Percentiles rank a stretch among this genome's conserved stretches.
Conservation (phyloP, 92 coral and sea anemone species). For the Parazoanthus atlanticus region DNA sequence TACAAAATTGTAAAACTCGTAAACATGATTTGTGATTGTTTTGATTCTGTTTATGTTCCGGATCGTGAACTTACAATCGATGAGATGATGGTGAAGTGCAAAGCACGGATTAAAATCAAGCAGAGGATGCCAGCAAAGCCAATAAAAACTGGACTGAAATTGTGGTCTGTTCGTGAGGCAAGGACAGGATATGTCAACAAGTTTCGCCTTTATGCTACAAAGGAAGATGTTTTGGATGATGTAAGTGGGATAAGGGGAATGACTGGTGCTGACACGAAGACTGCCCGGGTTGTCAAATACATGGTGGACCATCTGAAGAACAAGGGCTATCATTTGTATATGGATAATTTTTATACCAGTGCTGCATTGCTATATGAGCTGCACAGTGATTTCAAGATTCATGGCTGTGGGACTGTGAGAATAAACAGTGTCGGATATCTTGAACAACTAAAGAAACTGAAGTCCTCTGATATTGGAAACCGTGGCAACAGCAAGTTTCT, state of each 20-base stretch:
- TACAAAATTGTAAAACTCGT: constrained; percentile 28
- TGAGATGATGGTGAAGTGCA: constrained; percentile 38
- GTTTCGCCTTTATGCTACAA: constrained; percentile 6
- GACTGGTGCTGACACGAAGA: constrained; percentile 1
- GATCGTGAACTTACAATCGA: constrained; percentile 23
- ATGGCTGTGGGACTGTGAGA: not conserved
- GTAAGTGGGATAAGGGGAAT: not conserved
- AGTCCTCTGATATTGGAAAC: not conserved
- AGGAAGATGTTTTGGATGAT: not conserved
- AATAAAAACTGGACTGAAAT: not conserved
- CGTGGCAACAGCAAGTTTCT: constrained; percentile 1
- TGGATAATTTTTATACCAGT: constrained; percentile 44
- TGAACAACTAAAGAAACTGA: not conserved
- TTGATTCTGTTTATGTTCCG: constrained; percentile 34
- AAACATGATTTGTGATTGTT: constrained; percentile 3
- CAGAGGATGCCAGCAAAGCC: constrained; percentile 35
- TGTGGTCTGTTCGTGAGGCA: constrained; percentile 28
- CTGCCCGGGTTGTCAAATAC: constrained; percentile 17
- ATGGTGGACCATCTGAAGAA: constrained; percentile 25
- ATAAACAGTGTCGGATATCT: constrained; percentile 20
- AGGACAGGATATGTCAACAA: constrained; percentile 26
- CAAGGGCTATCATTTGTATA: constrained; percentile 44
- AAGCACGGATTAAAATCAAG: constrained; percentile 31
- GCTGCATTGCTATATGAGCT: constrained; percentile 11
- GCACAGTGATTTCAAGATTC: constrained; percentile 2